phyloP scores from a whole-genome alignment of 53 echinoderm and acorn worm species.

The Luidia sarsii region DNA sequence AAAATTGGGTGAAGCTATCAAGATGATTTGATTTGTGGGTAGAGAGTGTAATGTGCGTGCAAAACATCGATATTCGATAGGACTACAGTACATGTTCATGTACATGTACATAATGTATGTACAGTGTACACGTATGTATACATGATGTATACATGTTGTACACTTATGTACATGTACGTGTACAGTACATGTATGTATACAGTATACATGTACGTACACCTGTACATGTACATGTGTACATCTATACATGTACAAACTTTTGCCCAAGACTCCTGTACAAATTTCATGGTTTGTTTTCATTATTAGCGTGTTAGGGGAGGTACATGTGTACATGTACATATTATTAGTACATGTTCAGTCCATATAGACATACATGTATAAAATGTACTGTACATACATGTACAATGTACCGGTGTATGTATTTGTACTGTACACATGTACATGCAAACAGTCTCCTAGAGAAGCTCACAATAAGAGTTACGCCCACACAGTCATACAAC shows the following conservation, averaged over 20 bases:
- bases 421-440: conserved; percentile 25
- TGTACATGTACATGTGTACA: not conserved
- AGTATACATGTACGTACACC: not conserved
- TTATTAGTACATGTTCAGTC: too few relatives aligned
- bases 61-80: too few relatives aligned
- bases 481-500: too few relatives aligned
- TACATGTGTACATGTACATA: too few relatives aligned
- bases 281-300: too few relatives aligned
- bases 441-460: too few relatives aligned
- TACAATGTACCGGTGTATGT: not conserved
- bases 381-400: not conserved
- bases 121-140: not conserved
- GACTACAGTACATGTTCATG: conserved; percentile 18
- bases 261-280: too few relatives aligned
- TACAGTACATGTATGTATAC: conserved; percentile 21
- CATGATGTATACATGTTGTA: not conserved
- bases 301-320: too few relatives aligned
- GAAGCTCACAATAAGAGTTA: too few relatives aligned
- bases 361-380: not conserved
- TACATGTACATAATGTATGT: not conserved
- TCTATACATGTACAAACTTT: not conserved
- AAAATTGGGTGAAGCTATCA: too few relatives aligned
- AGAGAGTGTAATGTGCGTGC: too few relatives aligned
- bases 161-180: not conserved
- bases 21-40: too few relatives aligned